Evolutionary conservation across 2,888 invertebrate species (phyloP).

Genomic region (Lepas anatifera): DNA sequence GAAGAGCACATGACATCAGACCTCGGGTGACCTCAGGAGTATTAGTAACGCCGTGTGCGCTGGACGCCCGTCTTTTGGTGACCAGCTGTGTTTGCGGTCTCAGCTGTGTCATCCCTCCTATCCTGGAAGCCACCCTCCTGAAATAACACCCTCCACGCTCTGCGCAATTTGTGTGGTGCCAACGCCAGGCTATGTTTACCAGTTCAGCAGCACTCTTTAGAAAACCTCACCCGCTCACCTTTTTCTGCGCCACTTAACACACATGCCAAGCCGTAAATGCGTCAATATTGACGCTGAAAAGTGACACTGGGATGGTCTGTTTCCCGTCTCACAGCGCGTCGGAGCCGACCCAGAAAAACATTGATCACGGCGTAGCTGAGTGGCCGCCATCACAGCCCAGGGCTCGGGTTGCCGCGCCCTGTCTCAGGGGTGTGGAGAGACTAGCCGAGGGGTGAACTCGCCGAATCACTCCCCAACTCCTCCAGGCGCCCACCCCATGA

Average conservation of each 20-base stretch:
- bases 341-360: constrained; percentile 2
- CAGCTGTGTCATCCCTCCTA: no score
- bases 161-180: neutral
- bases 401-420: neutral
- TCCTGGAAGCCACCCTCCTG: no score
- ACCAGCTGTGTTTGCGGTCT: no score
- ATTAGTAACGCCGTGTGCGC: no score
- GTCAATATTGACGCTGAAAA: neutral
- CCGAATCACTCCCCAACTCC: neutral
- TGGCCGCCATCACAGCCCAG: neutral
- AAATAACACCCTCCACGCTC: neutral
- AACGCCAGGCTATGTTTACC: neutral
- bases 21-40: no score
- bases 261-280: neutral
- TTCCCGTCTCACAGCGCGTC: neutral
- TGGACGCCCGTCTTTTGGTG: no score
- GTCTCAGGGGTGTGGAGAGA: no score
- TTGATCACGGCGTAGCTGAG: neutral
- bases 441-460: neutral
- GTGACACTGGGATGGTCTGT: neutral
- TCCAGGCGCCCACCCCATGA: neutral
- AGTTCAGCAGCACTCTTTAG: no score
- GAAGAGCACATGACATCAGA: no score
- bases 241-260: neutral
- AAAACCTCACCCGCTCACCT: no score